Evolutionary conservation across 2,797 vertebrate species (phyloP).

Genomic region (Tenualosa thibaudeaui): DNA sequence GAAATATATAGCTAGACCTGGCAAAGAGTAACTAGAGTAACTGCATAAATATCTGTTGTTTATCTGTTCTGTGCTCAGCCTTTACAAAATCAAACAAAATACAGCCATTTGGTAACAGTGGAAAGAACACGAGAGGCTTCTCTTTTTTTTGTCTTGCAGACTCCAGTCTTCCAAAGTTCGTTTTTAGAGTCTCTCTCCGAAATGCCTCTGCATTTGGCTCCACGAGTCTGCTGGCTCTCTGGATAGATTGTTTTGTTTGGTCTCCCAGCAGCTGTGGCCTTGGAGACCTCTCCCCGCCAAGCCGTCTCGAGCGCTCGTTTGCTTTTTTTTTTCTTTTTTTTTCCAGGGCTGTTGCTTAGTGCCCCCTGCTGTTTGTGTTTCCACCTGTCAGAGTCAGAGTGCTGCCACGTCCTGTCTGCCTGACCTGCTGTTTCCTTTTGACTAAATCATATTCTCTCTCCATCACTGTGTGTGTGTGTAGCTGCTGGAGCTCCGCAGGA

Average conservation of each 20-base stretch:
- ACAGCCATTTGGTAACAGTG: neutral
- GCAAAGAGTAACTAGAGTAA: neutral
- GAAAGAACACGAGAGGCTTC: neutral
- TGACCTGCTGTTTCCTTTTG: neutral
- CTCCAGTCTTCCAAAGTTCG: neutral
- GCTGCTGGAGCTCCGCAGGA: conserved; percentile 81
- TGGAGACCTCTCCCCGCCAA: conserved; percentile 6
- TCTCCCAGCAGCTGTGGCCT: conserved; percentile 24
- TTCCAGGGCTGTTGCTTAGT: neutral
- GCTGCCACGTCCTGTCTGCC: neutral
- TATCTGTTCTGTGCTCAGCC: neutral
- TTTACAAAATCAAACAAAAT: neutral
- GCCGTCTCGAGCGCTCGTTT: neutral
- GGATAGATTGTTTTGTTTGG: conserved; percentile 21
- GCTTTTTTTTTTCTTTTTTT: neutral
- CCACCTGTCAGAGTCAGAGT: neutral
- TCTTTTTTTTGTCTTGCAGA: neutral
- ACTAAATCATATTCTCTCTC: neutral
- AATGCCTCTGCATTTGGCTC: conserved; percentile 13
- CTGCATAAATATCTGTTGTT: neutral
- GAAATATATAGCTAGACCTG: neutral
- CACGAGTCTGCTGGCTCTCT: conserved; percentile 4
- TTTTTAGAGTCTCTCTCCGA: conserved; percentile 5
- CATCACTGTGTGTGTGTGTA: conserved; percentile 46
- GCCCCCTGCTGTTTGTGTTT: conserved; percentile 32